These are phyloP conservation scores for Arge pagana DNA, from an alignment of 2,888 invertebrate species.

Conservation along the genomic window DNA sequence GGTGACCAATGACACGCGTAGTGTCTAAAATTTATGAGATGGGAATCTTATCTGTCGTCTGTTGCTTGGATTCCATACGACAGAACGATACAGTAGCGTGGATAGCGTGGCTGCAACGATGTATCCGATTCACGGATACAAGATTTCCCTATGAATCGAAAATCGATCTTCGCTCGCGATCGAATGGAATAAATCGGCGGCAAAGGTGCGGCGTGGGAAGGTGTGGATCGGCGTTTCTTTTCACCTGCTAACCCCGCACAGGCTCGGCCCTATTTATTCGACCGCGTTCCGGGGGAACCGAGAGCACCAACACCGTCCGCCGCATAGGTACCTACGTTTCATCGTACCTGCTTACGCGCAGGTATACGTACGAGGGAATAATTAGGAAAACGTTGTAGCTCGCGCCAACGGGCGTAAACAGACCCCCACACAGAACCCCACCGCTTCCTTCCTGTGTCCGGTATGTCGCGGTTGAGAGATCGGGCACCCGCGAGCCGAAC, in stretches of 20 bases:
- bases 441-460: slow-evolving; percentile 56
- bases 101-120: too few species aligned
- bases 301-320: not conserved
- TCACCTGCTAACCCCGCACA: slow-evolving; percentile 6
- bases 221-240: slow-evolving; percentile 5
- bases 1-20: too few species aligned
- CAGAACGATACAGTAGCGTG: too few species aligned
- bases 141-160: too few species aligned
- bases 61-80: too few species aligned
- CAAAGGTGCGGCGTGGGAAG: slow-evolving; percentile 18
- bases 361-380: slow-evolving; percentile 17
- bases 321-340: not conserved
- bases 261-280: slow-evolving; percentile 3
- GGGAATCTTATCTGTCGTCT: too few species aligned
- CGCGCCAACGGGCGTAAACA: slow-evolving; percentile 6
- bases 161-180: too few species aligned
- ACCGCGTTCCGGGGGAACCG: not conserved
- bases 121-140: too few species aligned
- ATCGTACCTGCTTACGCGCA: slow-evolving; percentile 1
- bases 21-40: too few species aligned
- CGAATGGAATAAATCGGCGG: too few species aligned
- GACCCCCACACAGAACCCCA: slow-evolving; percentile 41
- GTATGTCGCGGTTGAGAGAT: slow-evolving; percentile 52
- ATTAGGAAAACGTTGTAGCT: slow-evolving; percentile 16
- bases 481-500: slow-evolving; percentile 33